These are phyloP conservation scores for Metellina segmentata DNA, from an alignment of 2,888 invertebrate species.

Conservation along the genomic window DNA sequence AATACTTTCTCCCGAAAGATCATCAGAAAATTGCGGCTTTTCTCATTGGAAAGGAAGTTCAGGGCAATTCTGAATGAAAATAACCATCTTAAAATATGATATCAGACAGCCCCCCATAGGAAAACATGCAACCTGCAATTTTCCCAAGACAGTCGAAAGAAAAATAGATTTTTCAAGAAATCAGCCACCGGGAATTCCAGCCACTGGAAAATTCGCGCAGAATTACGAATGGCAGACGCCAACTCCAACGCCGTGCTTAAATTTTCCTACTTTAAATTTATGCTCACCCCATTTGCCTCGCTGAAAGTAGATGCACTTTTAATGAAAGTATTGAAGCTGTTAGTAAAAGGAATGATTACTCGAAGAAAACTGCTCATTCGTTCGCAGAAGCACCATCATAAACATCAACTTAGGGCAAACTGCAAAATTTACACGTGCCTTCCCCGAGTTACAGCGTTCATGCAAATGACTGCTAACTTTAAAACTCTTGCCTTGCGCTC, in stretches of 20 bases:
- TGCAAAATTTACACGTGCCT: slow-evolving; percentile 63
- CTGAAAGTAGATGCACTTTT: slow-evolving; percentile 68
- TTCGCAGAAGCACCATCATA: slow-evolving; percentile 49
- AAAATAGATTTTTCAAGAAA: slow-evolving; percentile 15
- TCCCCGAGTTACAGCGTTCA: slow-evolving; percentile 34
- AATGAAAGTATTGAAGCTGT: slow-evolving; percentile 74
- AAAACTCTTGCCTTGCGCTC: slow-evolving; percentile 54
- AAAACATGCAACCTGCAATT: not conserved
- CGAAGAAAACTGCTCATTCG: slow-evolving; percentile 61
- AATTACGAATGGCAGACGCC: not conserved
- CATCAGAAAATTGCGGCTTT: not conserved
- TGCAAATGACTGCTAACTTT: slow-evolving; percentile 71
- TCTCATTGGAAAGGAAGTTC: not conserved
- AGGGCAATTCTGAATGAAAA: not conserved
- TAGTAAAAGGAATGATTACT: slow-evolving; percentile 71
- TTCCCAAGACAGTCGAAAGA: not conserved
- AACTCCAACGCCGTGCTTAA: slow-evolving; percentile 7
- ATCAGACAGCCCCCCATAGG: not conserved
- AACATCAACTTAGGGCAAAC: slow-evolving; percentile 69
- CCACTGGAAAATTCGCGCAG: not conserved
- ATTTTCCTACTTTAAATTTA: slow-evolving; percentile 56
- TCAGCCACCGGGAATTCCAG: not conserved
- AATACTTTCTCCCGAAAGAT: not conserved
- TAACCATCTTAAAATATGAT: not conserved
- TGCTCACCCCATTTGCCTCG: slow-evolving; percentile 28